phyloP scores from a whole-genome alignment of 2,888 invertebrate species.

The Euplexia lucipara region DNA sequence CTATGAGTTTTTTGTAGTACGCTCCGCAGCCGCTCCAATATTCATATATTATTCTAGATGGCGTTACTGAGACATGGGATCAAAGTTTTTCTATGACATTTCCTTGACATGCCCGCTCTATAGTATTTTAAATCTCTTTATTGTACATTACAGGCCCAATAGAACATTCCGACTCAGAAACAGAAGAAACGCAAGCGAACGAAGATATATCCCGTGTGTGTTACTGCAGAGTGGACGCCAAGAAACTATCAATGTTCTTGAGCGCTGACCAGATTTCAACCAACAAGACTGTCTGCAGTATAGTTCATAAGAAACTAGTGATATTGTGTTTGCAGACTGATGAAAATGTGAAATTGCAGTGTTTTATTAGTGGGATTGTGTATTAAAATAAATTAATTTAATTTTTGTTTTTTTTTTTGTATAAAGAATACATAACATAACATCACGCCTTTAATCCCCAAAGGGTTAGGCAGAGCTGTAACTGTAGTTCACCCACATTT shows the following conservation, averaged over 20 bases:
- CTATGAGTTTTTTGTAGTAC: too few species aligned
- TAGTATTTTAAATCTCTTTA: too few species aligned
- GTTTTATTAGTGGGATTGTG: slow-evolving; percentile 94
- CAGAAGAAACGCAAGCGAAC: slow-evolving; percentile 83
- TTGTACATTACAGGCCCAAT: slow-evolving; percentile 86
- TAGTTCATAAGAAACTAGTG: slow-evolving; percentile 94
- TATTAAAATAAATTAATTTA: slow-evolving; percentile 67
- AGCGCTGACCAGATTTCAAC: slow-evolving; percentile 95
- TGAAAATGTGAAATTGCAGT: slow-evolving; percentile 94
- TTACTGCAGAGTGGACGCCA: slow-evolving; percentile 94
- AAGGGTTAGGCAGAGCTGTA: too few species aligned
- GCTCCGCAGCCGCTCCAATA: too few species aligned
- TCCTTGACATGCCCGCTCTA: too few species aligned
- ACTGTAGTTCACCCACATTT: too few species aligned
- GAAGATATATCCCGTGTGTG: slow-evolving; percentile 81
- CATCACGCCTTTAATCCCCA: too few species aligned
- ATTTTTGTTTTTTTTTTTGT: not conserved
- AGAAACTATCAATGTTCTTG: slow-evolving; percentile 95
- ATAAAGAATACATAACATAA: too few species aligned
- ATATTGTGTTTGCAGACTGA: slow-evolving; percentile 94
- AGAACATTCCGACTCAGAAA: slow-evolving; percentile 87
- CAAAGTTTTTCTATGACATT: too few species aligned
- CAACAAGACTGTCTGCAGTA: slow-evolving; percentile 94
- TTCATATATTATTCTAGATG: too few species aligned
- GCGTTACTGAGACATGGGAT: too few species aligned